Evolutionary conservation across 92 coral and sea anemone species (phyloP).

Genomic region (Zoanthus sansibaricus): DNA sequence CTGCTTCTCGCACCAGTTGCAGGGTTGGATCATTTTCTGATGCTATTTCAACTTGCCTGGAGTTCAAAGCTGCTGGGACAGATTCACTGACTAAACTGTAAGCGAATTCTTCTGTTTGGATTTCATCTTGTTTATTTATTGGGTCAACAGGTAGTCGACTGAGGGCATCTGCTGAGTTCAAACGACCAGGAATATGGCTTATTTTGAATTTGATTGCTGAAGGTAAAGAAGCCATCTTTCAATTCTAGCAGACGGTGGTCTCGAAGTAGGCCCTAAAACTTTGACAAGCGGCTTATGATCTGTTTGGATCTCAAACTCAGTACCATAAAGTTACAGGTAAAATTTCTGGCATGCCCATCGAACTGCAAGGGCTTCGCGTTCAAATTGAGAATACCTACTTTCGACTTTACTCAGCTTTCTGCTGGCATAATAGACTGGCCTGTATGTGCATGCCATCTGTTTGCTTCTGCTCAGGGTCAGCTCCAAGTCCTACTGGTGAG

Average conservation of each 20-base stretch:
- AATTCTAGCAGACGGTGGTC: slow-evolving; percentile 68
- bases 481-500: slow-evolving; percentile 72
- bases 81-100: slow-evolving; percentile 63
- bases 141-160: slow-evolving; percentile 46
- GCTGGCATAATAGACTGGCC: slow-evolving; percentile 82
- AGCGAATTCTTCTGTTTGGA: slow-evolving; percentile 52
- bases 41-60: slow-evolving; percentile 38
- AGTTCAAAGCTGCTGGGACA: slow-evolving; percentile 48
- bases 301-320: slow-evolving; percentile 43
- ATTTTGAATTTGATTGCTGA: slow-evolving; percentile 56
- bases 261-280: slow-evolving; percentile 65
- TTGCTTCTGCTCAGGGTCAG: slow-evolving; percentile 65
- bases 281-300: slow-evolving; percentile 64
- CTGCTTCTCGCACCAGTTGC: slow-evolving; percentile 57
- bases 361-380: slow-evolving; percentile 70
- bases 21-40: slow-evolving; percentile 13
- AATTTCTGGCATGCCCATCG: slow-evolving; percentile 72
- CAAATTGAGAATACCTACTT: slow-evolving; percentile 75
- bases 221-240: slow-evolving; percentile 73
- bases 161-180: slow-evolving; percentile 57
- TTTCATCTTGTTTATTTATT: slow-evolving; percentile 26
- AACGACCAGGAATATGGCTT: slow-evolving; percentile 59
- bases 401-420: slow-evolving; percentile 61
- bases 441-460: slow-evolving; percentile 65
- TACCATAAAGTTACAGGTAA: slow-evolving; percentile 54